A percentile compares a stretch with the other conserved stretches of the same genome.
These are phyloP conservation scores for Coreius guichenoti DNA, from an alignment of 2,797 vertebrate species.

Conservation along the genomic window DNA sequence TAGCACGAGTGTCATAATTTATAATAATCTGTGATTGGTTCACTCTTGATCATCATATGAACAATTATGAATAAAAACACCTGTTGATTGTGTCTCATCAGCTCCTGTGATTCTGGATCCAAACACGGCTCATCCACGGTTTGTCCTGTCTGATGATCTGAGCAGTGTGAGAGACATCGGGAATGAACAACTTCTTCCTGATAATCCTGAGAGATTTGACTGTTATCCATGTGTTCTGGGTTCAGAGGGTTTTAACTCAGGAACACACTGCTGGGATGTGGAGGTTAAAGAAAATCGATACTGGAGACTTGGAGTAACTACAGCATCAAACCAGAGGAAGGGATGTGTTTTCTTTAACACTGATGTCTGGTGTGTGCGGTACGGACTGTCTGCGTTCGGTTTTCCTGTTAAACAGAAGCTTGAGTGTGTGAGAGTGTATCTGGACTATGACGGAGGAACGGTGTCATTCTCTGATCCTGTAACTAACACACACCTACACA, in stretches of 20 bases:
- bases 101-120: slow-evolving; percentile 24
- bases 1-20: background rate
- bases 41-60: background rate
- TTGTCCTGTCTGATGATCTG: background rate
- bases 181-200: background rate
- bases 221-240: background rate
- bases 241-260: background rate
- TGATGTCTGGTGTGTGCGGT: background rate
- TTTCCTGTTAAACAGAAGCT: background rate
- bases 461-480: slow-evolving; percentile 12
- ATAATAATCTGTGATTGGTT: background rate
- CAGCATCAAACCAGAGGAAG: background rate
- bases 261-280: background rate
- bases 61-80: background rate
- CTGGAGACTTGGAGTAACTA: background rate
- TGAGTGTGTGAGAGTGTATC: accelerated
- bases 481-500: slow-evolving; percentile 16
- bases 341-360: background rate
- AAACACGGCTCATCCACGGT: background rate
- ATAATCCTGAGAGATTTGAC: slow-evolving; percentile 5
- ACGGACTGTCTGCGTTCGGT: background rate
- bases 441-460: background rate
- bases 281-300: background rate
- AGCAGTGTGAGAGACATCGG: background rate
- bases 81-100: slow-evolving; percentile 6